Percentiles rank a stretch among this genome's conserved stretches.
phyloP scores from a whole-genome alignment of 2,113 vertebrate genomes.

The Desmodus rotundus region DNA sequence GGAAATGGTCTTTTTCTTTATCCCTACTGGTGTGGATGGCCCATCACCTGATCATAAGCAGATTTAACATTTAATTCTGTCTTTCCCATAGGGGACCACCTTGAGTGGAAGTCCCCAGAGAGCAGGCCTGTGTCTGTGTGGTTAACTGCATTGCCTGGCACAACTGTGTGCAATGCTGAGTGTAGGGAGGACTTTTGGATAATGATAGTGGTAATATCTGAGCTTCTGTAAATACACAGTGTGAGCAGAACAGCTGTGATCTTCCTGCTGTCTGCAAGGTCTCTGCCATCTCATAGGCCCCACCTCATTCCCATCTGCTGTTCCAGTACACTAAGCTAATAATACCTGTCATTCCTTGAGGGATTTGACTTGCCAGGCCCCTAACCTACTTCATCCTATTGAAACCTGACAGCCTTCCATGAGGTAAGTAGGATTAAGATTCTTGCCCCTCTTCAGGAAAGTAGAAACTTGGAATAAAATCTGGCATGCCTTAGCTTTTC shows the following conservation, averaged over 20 bases:
- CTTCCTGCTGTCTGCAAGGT: background rate
- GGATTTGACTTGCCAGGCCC: background rate
- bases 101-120: background rate
- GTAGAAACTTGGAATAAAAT: too few species aligned
- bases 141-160: background rate
- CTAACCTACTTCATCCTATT: background rate
- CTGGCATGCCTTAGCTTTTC: too few species aligned
- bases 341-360: background rate
- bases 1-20: background rate
- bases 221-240: background rate
- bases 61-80: background rate
- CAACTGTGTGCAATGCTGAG: background rate
- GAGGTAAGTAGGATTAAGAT: background rate
- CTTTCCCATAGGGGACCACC: background rate
- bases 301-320: background rate
- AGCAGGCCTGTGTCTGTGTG: background rate
- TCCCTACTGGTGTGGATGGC: background rate
- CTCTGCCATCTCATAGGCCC: background rate
- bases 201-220: background rate
- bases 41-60: background rate
- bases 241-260: background rate
- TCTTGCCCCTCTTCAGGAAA: too few species aligned
- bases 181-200: background rate
- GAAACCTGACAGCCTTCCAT: background rate
- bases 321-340: background rate